A percentile compares a stretch with the other conserved stretches of the same genome.
Evolutionary conservation across 2,888 invertebrate genomes (phyloP).

Genomic region (Halictus ligatus): DNA sequence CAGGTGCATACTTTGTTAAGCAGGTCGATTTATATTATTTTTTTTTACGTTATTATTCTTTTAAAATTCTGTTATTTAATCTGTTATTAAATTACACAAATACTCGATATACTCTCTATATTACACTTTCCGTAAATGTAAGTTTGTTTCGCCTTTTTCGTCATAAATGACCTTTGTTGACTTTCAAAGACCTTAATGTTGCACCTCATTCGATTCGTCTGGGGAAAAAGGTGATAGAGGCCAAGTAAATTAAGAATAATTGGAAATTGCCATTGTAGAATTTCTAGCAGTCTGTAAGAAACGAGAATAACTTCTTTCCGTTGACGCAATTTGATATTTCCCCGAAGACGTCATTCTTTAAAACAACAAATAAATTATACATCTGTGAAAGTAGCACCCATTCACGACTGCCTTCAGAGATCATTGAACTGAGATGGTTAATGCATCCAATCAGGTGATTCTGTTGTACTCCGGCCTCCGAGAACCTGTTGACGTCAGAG

Average conservation of each 20-base stretch:
- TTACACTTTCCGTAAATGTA: no score
- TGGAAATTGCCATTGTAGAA: slow-evolving; percentile 21
- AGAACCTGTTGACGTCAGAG: slow-evolving; percentile 35
- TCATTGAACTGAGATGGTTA: slow-evolving; percentile 28
- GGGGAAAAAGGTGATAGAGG: background rate
- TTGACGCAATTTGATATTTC: slow-evolving; percentile 9
- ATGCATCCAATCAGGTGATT: slow-evolving; percentile 24
- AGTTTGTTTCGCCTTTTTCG: no score
- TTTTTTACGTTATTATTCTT: no score
- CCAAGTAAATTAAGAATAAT: slow-evolving; percentile 17
- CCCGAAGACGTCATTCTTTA: background rate
- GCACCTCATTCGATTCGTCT: no score
- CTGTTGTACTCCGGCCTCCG: slow-evolving; percentile 8
- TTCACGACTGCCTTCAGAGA: background rate
- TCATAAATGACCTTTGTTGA: no score
- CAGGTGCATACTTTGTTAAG: no score
- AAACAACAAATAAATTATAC: slow-evolving; percentile 1
- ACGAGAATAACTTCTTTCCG: background rate
- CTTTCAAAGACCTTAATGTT: no score
- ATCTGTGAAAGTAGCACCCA: slow-evolving; percentile 2
- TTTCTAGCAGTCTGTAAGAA: background rate
- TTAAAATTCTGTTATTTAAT: no score
- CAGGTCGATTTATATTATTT: no score
- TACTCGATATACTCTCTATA: no score
- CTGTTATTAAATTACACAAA: no score